Conservation (phyloP, 2,888 invertebrate genomes). For the Gisinianus flammeolus region DNA sequence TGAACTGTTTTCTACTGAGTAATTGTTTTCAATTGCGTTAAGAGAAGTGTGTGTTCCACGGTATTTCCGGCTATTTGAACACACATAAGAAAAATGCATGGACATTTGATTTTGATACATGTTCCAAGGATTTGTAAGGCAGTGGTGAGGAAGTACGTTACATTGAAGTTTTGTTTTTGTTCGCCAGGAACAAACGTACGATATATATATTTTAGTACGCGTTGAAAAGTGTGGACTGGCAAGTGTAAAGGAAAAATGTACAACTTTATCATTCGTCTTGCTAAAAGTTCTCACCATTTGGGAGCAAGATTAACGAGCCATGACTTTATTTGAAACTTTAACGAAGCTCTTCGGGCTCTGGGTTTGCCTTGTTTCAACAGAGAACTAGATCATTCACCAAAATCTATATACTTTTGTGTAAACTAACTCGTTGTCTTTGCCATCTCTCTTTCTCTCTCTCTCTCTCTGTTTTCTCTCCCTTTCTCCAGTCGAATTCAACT, state of each 20-base stretch:
- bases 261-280: conserved; percentile 37
- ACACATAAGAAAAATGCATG: too few species aligned
- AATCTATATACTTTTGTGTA: neutral
- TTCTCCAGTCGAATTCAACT: neutral
- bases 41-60: too few species aligned
- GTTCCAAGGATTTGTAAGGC: too few species aligned
- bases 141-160: too few species aligned
- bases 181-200: neutral
- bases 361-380: neutral
- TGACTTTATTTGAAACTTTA: conserved; percentile 39
- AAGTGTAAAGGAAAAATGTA: conserved; percentile 31
- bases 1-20: too few species aligned
- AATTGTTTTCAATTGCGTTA: too few species aligned
- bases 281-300: conserved; percentile 40
- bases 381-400: neutral
- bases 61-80: too few species aligned
- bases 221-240: neutral
- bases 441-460: too few species aligned
- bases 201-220: neutral
- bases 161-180: too few species aligned
- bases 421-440: neutral
- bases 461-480: neutral
- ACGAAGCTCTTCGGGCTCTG: conserved; percentile 20
- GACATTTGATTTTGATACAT: too few species aligned
- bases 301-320: conserved; percentile 38